phyloP scores from a whole-genome alignment of 2,888 invertebrate species.

The Lasioglossum zephyrum region DNA sequence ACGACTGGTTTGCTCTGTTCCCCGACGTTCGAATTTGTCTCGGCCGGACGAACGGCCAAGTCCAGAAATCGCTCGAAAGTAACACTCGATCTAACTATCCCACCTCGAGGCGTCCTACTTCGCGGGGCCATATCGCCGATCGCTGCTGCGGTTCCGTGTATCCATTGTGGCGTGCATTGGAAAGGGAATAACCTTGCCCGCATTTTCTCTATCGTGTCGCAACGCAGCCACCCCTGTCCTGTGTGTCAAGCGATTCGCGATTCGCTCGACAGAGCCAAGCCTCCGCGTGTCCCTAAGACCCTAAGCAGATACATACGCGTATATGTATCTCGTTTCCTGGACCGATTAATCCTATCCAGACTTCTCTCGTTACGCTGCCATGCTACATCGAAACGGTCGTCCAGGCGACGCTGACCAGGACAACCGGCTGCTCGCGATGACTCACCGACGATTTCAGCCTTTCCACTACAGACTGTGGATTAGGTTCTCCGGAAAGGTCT shows the following conservation, averaged over 20 bases:
- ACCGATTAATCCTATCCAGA: constrained; percentile 35
- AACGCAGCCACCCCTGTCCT: constrained; percentile 52
- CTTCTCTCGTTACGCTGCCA: constrained; percentile 21
- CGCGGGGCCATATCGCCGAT: constrained; percentile 52
- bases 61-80: constrained; percentile 70
- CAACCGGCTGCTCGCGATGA: constrained; percentile 21
- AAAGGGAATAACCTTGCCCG: constrained; percentile 73
- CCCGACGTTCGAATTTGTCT: constrained; percentile 24
- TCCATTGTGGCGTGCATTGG: constrained; percentile 65
- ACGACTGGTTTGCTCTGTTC: constrained; percentile 14
- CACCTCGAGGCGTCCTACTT: constrained; percentile 63
- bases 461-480: background rate
- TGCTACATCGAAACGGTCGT: background rate
- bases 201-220: constrained; percentile 66
- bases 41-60: constrained; percentile 16
- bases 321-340: constrained; percentile 36
- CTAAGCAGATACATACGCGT: constrained; percentile 28
- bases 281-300: constrained; percentile 25
- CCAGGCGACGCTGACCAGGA: constrained; percentile 2
- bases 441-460: constrained; percentile 28
- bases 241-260: constrained; percentile 8
- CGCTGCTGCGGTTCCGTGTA: constrained; percentile 70
- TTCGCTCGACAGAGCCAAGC: constrained; percentile 12
- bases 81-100: constrained; percentile 49
- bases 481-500: no score